A percentile compares a stretch with the other conserved stretches of the same genome.
Evolutionary conservation across 2,113 vertebrate genomes (phyloP).

Genomic region (Gadus chalcogrammus): DNA sequence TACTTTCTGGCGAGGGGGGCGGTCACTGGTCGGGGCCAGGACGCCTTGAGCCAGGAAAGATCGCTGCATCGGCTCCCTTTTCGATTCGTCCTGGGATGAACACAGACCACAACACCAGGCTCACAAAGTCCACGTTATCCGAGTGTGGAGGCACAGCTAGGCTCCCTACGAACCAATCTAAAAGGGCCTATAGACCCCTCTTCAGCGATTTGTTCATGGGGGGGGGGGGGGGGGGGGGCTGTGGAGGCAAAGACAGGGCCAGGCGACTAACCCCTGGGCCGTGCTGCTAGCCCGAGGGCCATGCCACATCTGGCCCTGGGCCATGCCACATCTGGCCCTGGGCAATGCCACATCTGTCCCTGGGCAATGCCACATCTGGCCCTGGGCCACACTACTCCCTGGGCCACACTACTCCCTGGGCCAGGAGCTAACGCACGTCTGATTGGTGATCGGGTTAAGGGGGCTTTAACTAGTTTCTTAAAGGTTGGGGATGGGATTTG

Average conservation of each 20-base stretch:
- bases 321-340: too few species aligned
- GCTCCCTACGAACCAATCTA: constrained; percentile 56
- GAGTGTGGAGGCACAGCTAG: constrained; percentile 16
- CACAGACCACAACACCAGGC: constrained; percentile 30
- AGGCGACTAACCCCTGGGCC: constrained; percentile 45
- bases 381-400: too few species aligned
- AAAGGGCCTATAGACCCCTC: constrained; percentile 7
- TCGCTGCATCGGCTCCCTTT: constrained; percentile 33
- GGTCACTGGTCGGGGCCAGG: constrained; percentile 55
- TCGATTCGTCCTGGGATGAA: constrained; percentile 46
- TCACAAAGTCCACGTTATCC: constrained; percentile 41
- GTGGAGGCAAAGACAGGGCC: constrained; percentile 40
- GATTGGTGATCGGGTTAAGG: constrained; percentile 1
- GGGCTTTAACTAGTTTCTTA: constrained; percentile 12
- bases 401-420: constrained; percentile 42
- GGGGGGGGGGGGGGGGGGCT: constrained; percentile 3
- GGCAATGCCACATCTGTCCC: too few species aligned
- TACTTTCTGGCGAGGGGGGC: constrained; percentile 52
- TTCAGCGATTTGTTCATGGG: constrained; percentile 33
- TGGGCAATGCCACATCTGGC: too few species aligned
- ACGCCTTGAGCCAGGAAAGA: constrained; percentile 59
- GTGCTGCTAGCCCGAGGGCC: constrained; percentile 29
- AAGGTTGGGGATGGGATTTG: too few species aligned
- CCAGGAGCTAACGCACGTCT: constrained; percentile 53
- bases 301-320: too few species aligned